A percentile compares a stretch with the other conserved stretches of the same genome.
Conservation (phyloP, 2,113 vertebrate genomes). For the Raja brachyura region DNA sequence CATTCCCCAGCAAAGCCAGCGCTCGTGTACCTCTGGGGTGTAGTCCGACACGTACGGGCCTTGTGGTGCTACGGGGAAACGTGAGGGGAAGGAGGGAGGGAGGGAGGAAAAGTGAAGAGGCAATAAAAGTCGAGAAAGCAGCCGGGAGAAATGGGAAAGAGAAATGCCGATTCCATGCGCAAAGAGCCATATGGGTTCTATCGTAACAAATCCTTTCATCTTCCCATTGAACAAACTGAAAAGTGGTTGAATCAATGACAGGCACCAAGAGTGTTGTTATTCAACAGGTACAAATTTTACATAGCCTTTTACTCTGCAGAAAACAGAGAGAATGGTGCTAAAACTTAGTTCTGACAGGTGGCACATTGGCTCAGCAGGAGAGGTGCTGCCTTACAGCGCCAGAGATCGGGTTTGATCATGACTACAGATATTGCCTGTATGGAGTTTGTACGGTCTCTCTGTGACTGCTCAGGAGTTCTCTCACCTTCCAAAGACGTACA, state of each 20-base stretch:
- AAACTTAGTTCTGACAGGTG: too few species aligned
- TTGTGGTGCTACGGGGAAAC: too few species aligned
- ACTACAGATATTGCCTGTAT: too few species aligned
- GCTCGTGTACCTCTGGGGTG: background rate
- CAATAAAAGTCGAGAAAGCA: too few species aligned
- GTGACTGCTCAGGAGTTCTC: too few species aligned
- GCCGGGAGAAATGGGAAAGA: background rate
- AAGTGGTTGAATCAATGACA: background rate
- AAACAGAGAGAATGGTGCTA: too few species aligned
- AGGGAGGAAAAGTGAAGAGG: background rate
- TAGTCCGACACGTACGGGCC: background rate
- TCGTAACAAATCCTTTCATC: background rate
- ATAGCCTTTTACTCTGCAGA: background rate
- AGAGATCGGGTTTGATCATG: too few species aligned
- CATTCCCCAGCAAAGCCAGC: background rate
- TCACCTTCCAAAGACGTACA: too few species aligned
- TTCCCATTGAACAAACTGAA: background rate
- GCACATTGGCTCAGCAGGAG: too few species aligned
- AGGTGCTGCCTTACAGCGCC: too few species aligned
- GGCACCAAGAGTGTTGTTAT: background rate
- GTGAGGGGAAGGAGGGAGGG: background rate
- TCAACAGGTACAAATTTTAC: background rate
- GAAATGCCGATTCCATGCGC: background rate
- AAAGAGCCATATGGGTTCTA: background rate
- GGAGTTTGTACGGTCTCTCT: too few species aligned